Percentiles rank a stretch among this genome's conserved stretches.
phyloP scores from a whole-genome alignment of 2,888 invertebrate species.

The Drosophila testacea region DNA sequence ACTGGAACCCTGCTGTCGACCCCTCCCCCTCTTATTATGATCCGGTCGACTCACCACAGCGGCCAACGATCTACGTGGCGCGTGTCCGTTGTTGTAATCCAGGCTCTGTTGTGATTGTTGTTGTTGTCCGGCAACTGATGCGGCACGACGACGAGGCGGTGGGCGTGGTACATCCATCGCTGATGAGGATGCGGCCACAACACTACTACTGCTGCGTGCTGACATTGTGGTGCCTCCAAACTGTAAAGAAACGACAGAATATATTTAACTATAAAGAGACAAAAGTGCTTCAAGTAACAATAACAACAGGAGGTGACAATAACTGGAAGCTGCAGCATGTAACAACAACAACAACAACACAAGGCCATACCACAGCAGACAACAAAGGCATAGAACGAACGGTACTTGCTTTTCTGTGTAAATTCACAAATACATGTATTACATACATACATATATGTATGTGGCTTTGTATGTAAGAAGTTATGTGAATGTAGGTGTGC shows the following conservation, averaged over 20 bases:
- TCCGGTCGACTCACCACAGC: conserved; percentile 76
- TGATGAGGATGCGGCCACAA: conserved; percentile 47
- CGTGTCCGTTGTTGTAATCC: conserved; percentile 77
- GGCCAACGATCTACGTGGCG: conserved; percentile 83
- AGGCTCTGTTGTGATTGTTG: conserved; percentile 73
- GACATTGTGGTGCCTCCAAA: conserved; percentile 54
- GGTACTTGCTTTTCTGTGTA: conserved; percentile 53
- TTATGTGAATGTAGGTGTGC: conserved; percentile 11
- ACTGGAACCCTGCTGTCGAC: background rate
- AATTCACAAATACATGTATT: background rate
- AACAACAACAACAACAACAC: conserved; percentile 25
- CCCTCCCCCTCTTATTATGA: background rate
- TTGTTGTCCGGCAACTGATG: conserved; percentile 81
- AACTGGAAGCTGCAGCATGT: conserved; percentile 38
- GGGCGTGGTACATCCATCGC: conserved; percentile 80
- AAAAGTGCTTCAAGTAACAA: conserved; percentile 37
- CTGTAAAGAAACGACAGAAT: conserved; percentile 61
- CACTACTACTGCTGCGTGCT: conserved; percentile 57
- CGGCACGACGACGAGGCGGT: conserved; percentile 84
- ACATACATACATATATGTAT: conserved; percentile 17
- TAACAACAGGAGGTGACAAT: conserved; percentile 50
- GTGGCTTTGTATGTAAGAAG: conserved; percentile 5
- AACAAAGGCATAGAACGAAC: conserved; percentile 69
- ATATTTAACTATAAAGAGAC: conserved; percentile 59
- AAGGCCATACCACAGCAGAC: conserved; percentile 63